These are phyloP conservation scores for Dendrolimus kikuchii DNA, from an alignment of 1,140 invertebrate species.

Conservation along the genomic window DNA sequence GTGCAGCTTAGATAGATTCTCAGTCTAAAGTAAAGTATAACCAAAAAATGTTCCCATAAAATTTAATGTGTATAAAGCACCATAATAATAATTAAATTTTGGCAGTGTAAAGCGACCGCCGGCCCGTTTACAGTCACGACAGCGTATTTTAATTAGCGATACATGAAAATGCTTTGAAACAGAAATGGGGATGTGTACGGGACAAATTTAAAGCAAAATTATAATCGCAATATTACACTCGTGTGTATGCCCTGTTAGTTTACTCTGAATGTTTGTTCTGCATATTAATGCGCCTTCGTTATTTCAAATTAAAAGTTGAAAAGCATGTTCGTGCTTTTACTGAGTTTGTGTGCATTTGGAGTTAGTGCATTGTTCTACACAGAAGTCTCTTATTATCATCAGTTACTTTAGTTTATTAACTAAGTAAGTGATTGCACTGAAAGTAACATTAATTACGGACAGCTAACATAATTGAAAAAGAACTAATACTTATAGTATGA, in stretches of 20 bases:
- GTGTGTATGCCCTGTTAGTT: slow-evolving; percentile 31
- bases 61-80: slow-evolving; percentile 51
- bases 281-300: slow-evolving; percentile 18
- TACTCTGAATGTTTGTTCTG: slow-evolving; percentile 31
- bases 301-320: slow-evolving; percentile 37
- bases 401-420: not conserved
- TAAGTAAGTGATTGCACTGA: too few relatives aligned
- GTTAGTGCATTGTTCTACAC: slow-evolving; percentile 6
- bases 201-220: slow-evolving; percentile 44
- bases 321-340: slow-evolving; percentile 17
- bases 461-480: too few relatives aligned
- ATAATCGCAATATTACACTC: slow-evolving; percentile 50
- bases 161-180: slow-evolving; percentile 68
- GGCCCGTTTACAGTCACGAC: slow-evolving; percentile 43
- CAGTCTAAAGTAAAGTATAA: slow-evolving; percentile 2
- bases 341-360: not conserved
- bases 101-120: slow-evolving; percentile 37
- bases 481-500: too few relatives aligned
- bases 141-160: slow-evolving; percentile 70
- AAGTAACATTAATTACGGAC: too few relatives aligned
- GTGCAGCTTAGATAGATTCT: too few relatives aligned
- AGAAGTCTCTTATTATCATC: slow-evolving; percentile 2
- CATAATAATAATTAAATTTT: slow-evolving; percentile 15
- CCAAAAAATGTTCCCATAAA: slow-evolving; percentile 18
- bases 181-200: slow-evolving; percentile 30